Percentiles rank a stretch among this genome's conserved stretches.
Conservation (phyloP, 2,888 invertebrate genomes). For the Ophraella communa region DNA sequence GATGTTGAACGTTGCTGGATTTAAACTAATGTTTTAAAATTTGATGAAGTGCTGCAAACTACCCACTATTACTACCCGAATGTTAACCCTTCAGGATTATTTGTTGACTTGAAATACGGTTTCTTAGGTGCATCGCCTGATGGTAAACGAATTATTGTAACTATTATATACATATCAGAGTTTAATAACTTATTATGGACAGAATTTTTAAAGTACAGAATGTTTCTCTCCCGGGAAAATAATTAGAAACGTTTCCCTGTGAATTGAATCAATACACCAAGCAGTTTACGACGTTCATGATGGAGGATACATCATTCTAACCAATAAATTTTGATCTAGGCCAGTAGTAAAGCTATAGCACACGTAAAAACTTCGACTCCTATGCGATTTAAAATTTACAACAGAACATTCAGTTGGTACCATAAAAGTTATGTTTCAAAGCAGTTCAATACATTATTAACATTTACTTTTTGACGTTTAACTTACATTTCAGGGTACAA, state of each 20-base stretch:
- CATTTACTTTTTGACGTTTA: conserved; percentile 15
- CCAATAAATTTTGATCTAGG: background rate
- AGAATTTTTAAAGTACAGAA: background rate
- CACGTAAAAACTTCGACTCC: conserved; percentile 14
- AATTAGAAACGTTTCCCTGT: background rate
- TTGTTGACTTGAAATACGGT: too few relatives aligned
- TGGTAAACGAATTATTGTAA: too few relatives aligned
- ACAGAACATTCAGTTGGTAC: conserved; percentile 5
- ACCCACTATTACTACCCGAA: too few relatives aligned
- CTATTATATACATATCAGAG: too few relatives aligned
- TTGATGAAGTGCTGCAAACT: too few relatives aligned
- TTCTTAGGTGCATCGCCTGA: too few relatives aligned
- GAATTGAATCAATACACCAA: background rate
- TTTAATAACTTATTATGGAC: too few relatives aligned
- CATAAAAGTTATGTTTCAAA: conserved; percentile 13
- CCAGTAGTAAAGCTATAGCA: background rate
- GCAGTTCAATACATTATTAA: conserved; percentile 15
- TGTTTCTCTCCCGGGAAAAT: background rate
- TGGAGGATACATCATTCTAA: background rate
- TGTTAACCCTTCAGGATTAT: too few relatives aligned
- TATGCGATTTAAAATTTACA: conserved; percentile 5
- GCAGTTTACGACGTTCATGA: background rate
- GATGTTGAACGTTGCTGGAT: too few relatives aligned
- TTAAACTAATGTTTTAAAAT: too few relatives aligned
- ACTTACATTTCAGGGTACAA: conserved; percentile 9